Evolutionary conservation across 2,888 invertebrate species (phyloP), one percentile per base, ranked within the genome.

Genomic region (Epistrophella euchroma): DNA sequence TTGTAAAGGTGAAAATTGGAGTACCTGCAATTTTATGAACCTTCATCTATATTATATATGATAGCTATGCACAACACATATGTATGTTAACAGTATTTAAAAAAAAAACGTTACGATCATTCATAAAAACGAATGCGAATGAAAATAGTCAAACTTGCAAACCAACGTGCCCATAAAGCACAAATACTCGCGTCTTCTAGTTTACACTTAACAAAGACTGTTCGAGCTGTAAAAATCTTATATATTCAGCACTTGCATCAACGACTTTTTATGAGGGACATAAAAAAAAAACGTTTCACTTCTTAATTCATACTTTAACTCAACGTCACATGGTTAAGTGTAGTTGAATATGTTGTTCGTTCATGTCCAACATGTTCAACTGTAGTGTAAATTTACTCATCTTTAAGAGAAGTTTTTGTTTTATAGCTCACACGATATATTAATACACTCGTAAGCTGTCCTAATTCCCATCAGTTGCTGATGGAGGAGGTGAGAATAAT

Each of bases 401-500:
- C 68, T 52, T 80, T 68, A 80, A 80, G 47, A 19, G 25, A 50
- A 58, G 66, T 32, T 17, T 37, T 50, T 75, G 45, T 62, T 66
- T 62, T 37, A 58, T 17, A 58, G 62, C 50, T 15, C 58, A 45
- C 58, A 45, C n/a, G 47, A 43, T 50, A 58, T 37, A 66, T 55
- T 47, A 58, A 78, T 52, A 43, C 52, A 52, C 55, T 64, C 17
- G 17, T 43, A 60, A 62, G 68, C 56, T 75, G 70, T 45, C 32
- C 28, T 25, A 28, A 17, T 22, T 74, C 28, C 62, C 43, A 60
- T 76, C 55, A 47, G 15, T 55, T 15, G 55, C 70, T 64, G 71
- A 66, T 66, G 25, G 25, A 60, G 60, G 60, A 82, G 77, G 77
- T 77, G 56, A 58, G 55, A 72, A 72, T 62, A 64, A 77, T 82